These are phyloP conservation scores for Promerops cafer DNA, from an alignment of 2,113 vertebrate species.

Conservation along the genomic window DNA sequence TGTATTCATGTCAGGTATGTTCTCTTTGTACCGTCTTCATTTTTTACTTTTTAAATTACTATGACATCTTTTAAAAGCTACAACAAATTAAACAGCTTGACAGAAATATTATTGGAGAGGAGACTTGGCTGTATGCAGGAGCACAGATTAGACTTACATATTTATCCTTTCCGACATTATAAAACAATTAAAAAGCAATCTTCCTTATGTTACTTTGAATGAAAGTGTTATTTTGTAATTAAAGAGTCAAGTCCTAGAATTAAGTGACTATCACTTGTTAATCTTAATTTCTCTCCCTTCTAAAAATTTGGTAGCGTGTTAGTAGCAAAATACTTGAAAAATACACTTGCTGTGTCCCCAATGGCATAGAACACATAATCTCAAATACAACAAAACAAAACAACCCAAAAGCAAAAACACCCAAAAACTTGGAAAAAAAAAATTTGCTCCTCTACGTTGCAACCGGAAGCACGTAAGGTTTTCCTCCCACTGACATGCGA, in stretches of 20 bases:
- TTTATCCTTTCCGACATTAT: slow-evolving; percentile 22
- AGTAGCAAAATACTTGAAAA: neutral
- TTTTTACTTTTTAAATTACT: neutral
- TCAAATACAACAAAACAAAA: neutral
- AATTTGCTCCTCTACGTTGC: neutral
- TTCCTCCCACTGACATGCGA: neutral
- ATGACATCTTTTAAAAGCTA: neutral
- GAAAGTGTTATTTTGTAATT: neutral
- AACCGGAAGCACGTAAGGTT: neutral
- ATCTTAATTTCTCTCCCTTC: neutral
- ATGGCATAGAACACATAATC: neutral
- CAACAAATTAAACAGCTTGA: slow-evolving; percentile 17
- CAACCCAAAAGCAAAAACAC: neutral
- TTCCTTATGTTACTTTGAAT: neutral
- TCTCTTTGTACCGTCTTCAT: neutral
- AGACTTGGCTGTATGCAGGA: neutral
- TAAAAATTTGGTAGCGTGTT: neutral
- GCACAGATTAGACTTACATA: neutral
- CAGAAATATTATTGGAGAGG: neutral
- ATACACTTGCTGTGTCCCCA: neutral
- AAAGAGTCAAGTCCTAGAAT: neutral
- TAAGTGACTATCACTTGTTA: neutral
- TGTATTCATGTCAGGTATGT: neutral
- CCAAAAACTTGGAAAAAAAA: neutral
- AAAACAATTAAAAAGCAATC: neutral